A percentile compares a stretch with the other conserved stretches of the same genome.
Evolutionary conservation across 2,888 invertebrate genomes (phyloP).

Genomic region (Halictus quadricinctus): DNA sequence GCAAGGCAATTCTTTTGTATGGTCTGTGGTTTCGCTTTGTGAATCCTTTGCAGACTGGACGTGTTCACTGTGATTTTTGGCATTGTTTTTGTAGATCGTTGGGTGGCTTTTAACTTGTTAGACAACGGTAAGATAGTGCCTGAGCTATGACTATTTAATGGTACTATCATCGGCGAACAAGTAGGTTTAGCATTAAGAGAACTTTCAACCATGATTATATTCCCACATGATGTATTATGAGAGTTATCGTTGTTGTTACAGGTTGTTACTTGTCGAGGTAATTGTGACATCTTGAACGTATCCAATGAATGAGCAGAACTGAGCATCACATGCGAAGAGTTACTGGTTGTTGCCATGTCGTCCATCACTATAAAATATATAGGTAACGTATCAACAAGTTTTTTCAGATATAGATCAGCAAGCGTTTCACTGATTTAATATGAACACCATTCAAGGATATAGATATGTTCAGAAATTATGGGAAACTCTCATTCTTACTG

Average conservation of each 20-base stretch:
- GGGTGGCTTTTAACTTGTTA: constrained; percentile 66
- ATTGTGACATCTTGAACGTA: constrained; percentile 69
- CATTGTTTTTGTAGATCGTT: constrained; percentile 69
- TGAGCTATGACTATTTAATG: constrained; percentile 67
- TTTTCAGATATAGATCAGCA: constrained; percentile 15
- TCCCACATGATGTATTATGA: constrained; percentile 67
- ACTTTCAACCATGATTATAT: constrained; percentile 73
- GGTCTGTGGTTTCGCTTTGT: constrained; percentile 57
- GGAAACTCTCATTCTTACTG: background rate
- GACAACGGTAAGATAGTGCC: constrained; percentile 70
- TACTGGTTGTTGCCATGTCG: constrained; percentile 65
- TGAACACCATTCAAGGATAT: constrained; percentile 20
- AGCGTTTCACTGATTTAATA: constrained; percentile 16
- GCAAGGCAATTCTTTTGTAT: constrained; percentile 60
- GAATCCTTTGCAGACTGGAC: constrained; percentile 66
- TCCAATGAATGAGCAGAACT: constrained; percentile 68
- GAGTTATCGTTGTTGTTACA: constrained; percentile 66
- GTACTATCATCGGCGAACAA: constrained; percentile 67
- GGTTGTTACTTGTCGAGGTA: constrained; percentile 62
- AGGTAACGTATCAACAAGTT: constrained; percentile 55
- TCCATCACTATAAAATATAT: constrained; percentile 77
- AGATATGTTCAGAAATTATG: constrained; percentile 17
- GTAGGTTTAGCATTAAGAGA: constrained; percentile 59
- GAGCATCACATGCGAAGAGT: constrained; percentile 54
- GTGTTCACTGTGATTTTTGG: constrained; percentile 76